These are phyloP conservation scores for Circaetus gallicus DNA, from an alignment of 2,113 vertebrate genomes.

Conservation along the genomic window DNA sequence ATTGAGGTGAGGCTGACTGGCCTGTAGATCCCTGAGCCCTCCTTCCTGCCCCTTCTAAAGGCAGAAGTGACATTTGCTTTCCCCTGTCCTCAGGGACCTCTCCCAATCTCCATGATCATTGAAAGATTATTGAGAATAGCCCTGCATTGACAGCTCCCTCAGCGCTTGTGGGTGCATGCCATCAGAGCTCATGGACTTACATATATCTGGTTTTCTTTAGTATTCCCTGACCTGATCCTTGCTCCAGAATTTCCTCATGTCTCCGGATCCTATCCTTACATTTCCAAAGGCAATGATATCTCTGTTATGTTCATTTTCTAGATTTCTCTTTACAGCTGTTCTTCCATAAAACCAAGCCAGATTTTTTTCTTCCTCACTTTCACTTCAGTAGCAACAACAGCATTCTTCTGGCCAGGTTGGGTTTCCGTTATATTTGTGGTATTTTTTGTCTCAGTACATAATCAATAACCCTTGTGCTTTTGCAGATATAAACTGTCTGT, in stretches of 20 bases:
- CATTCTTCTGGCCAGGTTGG: neutral
- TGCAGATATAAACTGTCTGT: neutral
- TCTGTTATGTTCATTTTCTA: neutral
- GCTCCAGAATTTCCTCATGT: neutral
- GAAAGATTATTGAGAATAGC: neutral
- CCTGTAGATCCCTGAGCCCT: neutral
- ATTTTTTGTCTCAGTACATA: neutral
- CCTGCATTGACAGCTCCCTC: neutral
- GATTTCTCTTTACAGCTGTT: neutral
- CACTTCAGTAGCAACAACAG: neutral
- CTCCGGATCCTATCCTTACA: neutral
- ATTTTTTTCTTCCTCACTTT: neutral
- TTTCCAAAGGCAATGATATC: neutral
- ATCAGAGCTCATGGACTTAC: neutral
- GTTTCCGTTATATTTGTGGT: neutral
- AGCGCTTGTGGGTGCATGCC: fast-evolving
- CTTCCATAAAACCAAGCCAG: neutral
- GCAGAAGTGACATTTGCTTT: neutral
- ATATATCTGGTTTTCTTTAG: neutral
- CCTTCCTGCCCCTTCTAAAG: neutral
- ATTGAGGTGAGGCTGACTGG: neutral
- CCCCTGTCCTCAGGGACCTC: neutral
- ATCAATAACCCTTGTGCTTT: neutral
- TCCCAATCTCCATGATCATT: neutral
- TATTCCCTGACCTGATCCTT: neutral